A percentile compares a stretch with the other conserved stretches of the same genome.
These are phyloP conservation scores for Lampris incognitus DNA, from an alignment of 2,113 vertebrate genomes.

Conservation along the genomic window DNA sequence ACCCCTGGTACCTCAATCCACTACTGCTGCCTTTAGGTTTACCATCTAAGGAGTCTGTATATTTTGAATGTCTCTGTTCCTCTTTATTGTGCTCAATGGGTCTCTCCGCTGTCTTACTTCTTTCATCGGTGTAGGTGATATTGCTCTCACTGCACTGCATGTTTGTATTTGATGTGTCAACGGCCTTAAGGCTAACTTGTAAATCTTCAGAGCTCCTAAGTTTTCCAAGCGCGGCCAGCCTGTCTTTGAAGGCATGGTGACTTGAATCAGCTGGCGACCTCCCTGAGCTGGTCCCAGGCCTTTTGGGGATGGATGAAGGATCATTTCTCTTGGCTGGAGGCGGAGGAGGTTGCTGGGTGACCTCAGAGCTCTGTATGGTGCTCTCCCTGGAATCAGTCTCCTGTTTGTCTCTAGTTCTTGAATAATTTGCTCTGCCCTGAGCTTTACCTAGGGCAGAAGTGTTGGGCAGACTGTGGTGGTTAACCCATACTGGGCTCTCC, in stretches of 20 bases:
- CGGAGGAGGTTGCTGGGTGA: conserved; percentile 31
- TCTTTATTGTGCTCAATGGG: conserved; percentile 67
- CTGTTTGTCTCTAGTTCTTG: conserved; percentile 48
- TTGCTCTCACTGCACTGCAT: conserved; percentile 33
- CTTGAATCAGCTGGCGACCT: conserved; percentile 83
- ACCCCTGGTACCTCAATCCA: conserved; percentile 84
- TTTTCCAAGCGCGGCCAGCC: conserved; percentile 87
- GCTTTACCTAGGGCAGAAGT: conserved; percentile 40
- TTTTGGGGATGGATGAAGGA: conserved; percentile 79
- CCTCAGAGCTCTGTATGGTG: conserved; percentile 21
- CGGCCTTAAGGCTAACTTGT: conserved; percentile 48
- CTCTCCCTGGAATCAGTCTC: conserved; percentile 23
- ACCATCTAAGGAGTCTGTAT: conserved; percentile 73
- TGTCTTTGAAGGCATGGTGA: conserved; percentile 87
- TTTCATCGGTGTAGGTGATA: conserved; percentile 48
- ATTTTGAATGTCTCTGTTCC: conserved; percentile 77
- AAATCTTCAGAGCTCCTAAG: conserved; percentile 83
- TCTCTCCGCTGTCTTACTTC: conserved; percentile 70
- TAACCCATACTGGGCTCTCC: conserved; percentile 78
- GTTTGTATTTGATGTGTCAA: conserved; percentile 39
- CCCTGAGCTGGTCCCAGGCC: conserved; percentile 45
- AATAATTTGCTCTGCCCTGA: conserved; percentile 42
- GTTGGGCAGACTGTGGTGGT: conserved; percentile 76
- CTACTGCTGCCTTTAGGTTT: conserved; percentile 66
- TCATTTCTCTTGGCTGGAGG: conserved; percentile 60